phyloP scores from a whole-genome alignment of 2,113 vertebrate species.

The Helogale parvula region DNA sequence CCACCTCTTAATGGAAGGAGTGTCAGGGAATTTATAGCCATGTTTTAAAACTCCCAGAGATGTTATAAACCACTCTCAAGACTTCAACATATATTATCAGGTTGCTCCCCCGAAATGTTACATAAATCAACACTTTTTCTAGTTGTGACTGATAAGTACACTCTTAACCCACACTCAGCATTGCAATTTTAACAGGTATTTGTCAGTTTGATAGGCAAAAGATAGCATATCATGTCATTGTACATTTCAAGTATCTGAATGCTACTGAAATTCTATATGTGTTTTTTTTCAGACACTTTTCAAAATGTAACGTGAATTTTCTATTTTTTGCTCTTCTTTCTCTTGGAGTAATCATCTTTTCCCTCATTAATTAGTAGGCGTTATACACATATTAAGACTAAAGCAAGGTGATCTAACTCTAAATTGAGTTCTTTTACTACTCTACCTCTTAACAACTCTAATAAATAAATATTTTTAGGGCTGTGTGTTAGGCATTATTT shows the following conservation, averaged over 20 bases:
- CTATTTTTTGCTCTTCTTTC: conserved; percentile 19
- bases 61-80: not conserved
- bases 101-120: not conserved
- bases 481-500: not conserved
- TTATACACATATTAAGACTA: not conserved
- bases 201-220: not conserved
- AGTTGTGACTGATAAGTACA: not conserved
- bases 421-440: not conserved
- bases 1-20: not conserved
- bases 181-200: not conserved
- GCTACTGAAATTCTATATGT: not conserved
- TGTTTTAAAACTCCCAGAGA: conserved; percentile 3
- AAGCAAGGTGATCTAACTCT: conserved; percentile 26
- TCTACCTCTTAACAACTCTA: not conserved
- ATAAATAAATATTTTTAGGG: not conserved
- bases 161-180: not conserved
- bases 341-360: not conserved
- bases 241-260: not conserved
- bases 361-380: not conserved
- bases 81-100: conserved; percentile 25
- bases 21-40: not conserved
- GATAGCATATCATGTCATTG: not conserved
- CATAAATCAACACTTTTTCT: not conserved
- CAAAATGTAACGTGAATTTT: conserved; percentile 39
- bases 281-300: not conserved